These are phyloP conservation scores for Sebastes hopkinsi DNA, from an alignment of 2,797 vertebrate genomes.

Conservation along the genomic window DNA sequence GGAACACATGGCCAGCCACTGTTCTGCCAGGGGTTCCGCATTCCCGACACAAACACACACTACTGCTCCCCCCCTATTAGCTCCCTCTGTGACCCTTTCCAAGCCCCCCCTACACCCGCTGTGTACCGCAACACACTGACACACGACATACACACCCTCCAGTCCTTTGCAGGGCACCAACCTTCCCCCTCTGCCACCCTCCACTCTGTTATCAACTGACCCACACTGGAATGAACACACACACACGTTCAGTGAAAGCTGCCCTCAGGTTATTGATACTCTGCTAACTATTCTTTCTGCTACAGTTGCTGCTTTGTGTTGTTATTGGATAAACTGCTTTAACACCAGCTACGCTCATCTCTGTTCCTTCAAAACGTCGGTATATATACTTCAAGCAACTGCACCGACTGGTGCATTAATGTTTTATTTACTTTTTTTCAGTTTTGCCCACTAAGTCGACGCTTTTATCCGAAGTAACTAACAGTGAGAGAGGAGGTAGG, in stretches of 20 bases:
- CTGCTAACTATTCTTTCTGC: slow-evolving; percentile 18
- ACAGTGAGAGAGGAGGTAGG: too few relatives aligned
- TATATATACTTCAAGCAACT: too few relatives aligned
- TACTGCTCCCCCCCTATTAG: slow-evolving; percentile 17
- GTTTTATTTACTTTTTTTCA: not conserved
- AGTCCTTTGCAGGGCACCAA: slow-evolving; percentile 18
- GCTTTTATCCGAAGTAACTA: not conserved
- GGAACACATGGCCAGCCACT: slow-evolving; percentile 74
- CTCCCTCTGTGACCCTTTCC: slow-evolving; percentile 55
- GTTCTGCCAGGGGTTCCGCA: slow-evolving; percentile 74
- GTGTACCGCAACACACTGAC: slow-evolving; percentile 29
- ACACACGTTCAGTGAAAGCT: not conserved
- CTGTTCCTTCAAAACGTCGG: not conserved
- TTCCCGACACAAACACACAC: slow-evolving; percentile 46
- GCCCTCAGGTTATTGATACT: slow-evolving; percentile 46
- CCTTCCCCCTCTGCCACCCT: slow-evolving; percentile 21
- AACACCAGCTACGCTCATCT: not conserved
- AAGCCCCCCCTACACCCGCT: slow-evolving; percentile 31
- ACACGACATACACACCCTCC: slow-evolving; percentile 19
- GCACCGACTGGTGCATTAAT: fast-evolving
- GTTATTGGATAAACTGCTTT: not conserved
- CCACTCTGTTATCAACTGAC: slow-evolving; percentile 52
- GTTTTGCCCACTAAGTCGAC: not conserved
- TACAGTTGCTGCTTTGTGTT: slow-evolving; percentile 28
- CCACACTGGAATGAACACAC: slow-evolving; percentile 35